These are phyloP conservation scores for Cantharis rustica DNA, from an alignment of 2,888 invertebrate genomes.

Conservation along the genomic window DNA sequence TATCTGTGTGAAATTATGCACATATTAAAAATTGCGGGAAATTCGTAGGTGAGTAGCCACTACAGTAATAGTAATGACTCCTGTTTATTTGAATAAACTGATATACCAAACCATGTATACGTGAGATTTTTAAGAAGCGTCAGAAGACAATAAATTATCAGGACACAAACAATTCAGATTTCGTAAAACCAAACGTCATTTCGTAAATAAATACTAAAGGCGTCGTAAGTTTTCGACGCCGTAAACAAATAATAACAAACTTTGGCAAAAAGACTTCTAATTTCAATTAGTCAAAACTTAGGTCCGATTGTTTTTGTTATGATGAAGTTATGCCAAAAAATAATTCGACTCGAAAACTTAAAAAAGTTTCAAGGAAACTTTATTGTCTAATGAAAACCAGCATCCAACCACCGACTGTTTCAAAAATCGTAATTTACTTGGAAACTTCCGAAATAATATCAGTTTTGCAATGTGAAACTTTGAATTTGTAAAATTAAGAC, in stretches of 20 bases:
- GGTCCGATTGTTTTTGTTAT: background rate
- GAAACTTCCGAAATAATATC: no score
- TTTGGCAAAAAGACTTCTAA: background rate
- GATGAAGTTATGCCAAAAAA: background rate
- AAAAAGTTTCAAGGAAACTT: no score
- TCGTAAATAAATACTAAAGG: background rate
- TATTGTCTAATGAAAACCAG: no score
- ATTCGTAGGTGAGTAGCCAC: background rate
- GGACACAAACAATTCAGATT: background rate
- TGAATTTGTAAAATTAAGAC: no score
- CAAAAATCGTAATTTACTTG: no score
- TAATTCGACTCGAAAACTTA: no score
- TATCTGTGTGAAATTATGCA: no score
- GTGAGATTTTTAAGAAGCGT: background rate
- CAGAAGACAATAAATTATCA: background rate
- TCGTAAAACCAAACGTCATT: background rate
- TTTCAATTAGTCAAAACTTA: background rate
- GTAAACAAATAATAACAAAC: background rate
- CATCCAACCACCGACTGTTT: no score
- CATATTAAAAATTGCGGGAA: no score
- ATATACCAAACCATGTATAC: background rate
- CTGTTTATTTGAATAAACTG: no score
- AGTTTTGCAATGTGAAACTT: no score
- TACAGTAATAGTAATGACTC: background rate
- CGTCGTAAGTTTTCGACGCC: background rate